A percentile compares a stretch with the other conserved stretches of the same genome.
Evolutionary conservation across 2,888 invertebrate species (phyloP).

Genomic region (Vannuccia rotundouncinata): DNA sequence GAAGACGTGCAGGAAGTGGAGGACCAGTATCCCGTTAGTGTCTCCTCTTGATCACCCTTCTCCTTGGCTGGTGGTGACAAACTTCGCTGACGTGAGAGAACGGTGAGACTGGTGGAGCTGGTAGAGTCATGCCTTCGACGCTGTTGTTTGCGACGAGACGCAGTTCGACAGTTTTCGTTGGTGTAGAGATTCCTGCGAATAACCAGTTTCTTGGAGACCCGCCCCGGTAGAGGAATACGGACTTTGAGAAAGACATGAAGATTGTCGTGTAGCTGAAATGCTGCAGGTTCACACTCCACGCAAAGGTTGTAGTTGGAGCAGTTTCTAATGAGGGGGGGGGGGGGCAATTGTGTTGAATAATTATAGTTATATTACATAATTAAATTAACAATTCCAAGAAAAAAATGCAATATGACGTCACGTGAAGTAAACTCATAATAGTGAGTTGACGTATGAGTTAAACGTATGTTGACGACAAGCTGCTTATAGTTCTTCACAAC

Average conservation of each 20-base stretch:
- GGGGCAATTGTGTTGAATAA: too few relatives aligned
- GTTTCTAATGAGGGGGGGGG: not conserved
- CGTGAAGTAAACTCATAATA: too few relatives aligned
- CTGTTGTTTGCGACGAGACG: too few relatives aligned
- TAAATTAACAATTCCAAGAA: too few relatives aligned
- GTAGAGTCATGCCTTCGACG: not conserved
- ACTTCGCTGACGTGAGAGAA: not conserved
- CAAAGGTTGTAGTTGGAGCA: slow-evolving; percentile 1
- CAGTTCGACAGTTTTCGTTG: too few relatives aligned
- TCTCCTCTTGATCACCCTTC: not conserved
- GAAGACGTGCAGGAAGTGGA: not conserved
- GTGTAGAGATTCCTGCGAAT: not conserved
- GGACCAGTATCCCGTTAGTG: not conserved
- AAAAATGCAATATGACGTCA: too few relatives aligned
- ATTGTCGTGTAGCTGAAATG: not conserved
- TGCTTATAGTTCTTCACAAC: too few relatives aligned
- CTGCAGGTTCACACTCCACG: not conserved
- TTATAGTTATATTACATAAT: too few relatives aligned
- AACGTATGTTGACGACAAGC: too few relatives aligned
- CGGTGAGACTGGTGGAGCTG: not conserved
- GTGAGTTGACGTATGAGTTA: too few relatives aligned
- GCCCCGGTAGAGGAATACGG: not conserved
- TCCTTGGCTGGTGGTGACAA: not conserved
- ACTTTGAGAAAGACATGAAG: not conserved
- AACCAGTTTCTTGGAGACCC: not conserved